Percentiles rank a stretch among this genome's conserved stretches.
phyloP scores from a whole-genome alignment of 2,888 invertebrate species.

The Hedychridium roseum region DNA sequence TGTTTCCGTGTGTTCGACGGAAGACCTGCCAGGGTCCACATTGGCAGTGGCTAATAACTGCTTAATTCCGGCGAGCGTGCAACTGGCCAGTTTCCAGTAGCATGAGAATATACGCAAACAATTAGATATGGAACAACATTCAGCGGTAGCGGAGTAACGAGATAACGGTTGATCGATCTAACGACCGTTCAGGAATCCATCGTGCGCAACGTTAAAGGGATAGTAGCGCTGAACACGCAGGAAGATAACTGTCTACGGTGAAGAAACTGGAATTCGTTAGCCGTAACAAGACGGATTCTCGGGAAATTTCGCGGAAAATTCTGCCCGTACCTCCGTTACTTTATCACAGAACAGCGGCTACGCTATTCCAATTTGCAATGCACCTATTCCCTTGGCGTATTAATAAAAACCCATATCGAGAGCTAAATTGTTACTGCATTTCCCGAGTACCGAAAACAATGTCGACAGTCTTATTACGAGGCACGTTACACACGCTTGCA shows the following conservation, averaged over 20 bases:
- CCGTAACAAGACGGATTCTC: constrained; percentile 5
- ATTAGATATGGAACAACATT: neutral
- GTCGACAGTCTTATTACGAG: too few species aligned
- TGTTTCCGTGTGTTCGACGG: too few species aligned
- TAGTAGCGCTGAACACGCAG: neutral
- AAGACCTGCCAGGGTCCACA: too few species aligned
- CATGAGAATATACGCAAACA: constrained; percentile 1
- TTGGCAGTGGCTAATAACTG: too few species aligned
- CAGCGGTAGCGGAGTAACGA: neutral
- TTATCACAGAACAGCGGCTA: neutral
- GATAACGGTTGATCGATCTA: constrained; percentile 2
- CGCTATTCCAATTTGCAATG: neutral
- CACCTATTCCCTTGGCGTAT: neutral
- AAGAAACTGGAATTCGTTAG: constrained; percentile 6
- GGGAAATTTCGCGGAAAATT: neutral
- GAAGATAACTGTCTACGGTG: neutral
- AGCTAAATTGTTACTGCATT: too few species aligned
- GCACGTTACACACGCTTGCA: too few species aligned
- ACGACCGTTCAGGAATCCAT: constrained; percentile 1
- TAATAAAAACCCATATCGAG: too few species aligned
- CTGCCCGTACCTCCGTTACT: too few species aligned
- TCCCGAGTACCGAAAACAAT: too few species aligned
- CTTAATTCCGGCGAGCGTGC: too few species aligned
- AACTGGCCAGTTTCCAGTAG: too few species aligned
- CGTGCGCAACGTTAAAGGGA: neutral